Evolutionary conservation across 2,888 invertebrate species (phyloP), one percentile per base, ranked within the genome.

Genomic region (Rhingia campestris): DNA sequence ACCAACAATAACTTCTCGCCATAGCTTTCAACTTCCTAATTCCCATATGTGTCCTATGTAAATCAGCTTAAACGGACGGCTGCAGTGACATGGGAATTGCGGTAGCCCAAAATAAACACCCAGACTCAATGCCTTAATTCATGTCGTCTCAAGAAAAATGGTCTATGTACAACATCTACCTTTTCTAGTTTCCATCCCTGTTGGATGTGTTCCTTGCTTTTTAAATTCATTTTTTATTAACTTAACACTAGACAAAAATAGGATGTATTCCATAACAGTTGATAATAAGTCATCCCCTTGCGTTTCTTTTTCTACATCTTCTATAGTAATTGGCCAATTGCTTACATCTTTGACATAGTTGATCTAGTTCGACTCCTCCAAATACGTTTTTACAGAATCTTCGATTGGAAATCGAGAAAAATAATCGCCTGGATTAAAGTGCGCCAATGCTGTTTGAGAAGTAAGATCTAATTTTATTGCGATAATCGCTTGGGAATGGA

Each of bases 341-440:
- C 39, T 43, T 5, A 39, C 33, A 12, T 66, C 41, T 4, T 51
- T 49, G 3, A 59, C 59, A 70, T 70, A 59, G 32, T 59, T 70
- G 41, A 70, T 58, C 51, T 70, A 59, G 41, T 32, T 39, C 10
- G 39, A 49, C 14, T 59, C 51, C 6, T 2, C 41, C 10, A 22
- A 35, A 22, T 59, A 41, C 22, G 32, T 10, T 30, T 9, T 37
- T 4, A 35, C 12, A n/a, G 43, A 43, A 22, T 56, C 67, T 56
- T 69, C 47, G 0, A n/a, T 59, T 45, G 59, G 43, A 10, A 33
- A 59, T 43, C 32, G 43, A 12, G n/a, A 59, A 43, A 59, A 59
- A 41, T 59, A 43, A 59, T 59, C 32, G n/a, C 37, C 56, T n/a
- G 87, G 82, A 63, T 88, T 76, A 73, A 86, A 88, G 84, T 87